These are phyloP conservation scores for Herpetotheres cachinnans DNA, from an alignment of 2,113 vertebrate species.

Conservation along the genomic window DNA sequence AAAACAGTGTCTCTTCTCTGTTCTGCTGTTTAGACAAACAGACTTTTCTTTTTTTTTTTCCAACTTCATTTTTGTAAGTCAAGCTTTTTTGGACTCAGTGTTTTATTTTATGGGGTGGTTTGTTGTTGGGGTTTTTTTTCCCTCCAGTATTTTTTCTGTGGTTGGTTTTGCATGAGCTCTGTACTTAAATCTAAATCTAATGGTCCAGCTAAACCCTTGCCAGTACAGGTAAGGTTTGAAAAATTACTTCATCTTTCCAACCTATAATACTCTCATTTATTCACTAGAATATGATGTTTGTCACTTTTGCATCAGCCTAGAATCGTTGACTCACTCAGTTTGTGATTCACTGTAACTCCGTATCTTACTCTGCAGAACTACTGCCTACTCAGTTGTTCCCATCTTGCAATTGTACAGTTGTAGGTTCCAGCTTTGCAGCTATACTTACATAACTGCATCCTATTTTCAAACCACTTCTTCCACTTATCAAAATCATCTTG, in stretches of 20 bases:
- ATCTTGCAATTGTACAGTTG: conserved; percentile 49
- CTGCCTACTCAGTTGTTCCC: conserved; percentile 67
- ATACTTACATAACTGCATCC: conserved; percentile 50
- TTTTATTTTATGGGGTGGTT: background rate
- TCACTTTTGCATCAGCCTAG: conserved; percentile 26
- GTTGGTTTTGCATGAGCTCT: background rate
- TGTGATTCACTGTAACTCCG: conserved; percentile 39
- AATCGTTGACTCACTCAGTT: conserved; percentile 58
- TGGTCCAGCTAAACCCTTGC: background rate
- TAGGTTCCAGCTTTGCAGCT: conserved; percentile 54
- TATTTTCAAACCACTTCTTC: conserved; percentile 36
- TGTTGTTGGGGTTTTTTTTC: background rate
- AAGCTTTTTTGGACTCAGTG: background rate
- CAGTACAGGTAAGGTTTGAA: background rate
- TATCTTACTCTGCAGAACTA: conserved; percentile 41
- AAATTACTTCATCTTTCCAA: background rate
- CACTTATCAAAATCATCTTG: background rate
- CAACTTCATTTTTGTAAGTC: background rate
- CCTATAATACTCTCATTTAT: background rate
- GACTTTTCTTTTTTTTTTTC: background rate
- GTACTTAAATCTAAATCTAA: background rate
- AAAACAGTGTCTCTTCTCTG: background rate
- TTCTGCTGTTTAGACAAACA: background rate
- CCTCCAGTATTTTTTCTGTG: background rate
- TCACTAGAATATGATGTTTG: conserved; percentile 15